Conservation (phyloP, 2,797 vertebrate genomes). For the Holocentrus rufus region DNA sequence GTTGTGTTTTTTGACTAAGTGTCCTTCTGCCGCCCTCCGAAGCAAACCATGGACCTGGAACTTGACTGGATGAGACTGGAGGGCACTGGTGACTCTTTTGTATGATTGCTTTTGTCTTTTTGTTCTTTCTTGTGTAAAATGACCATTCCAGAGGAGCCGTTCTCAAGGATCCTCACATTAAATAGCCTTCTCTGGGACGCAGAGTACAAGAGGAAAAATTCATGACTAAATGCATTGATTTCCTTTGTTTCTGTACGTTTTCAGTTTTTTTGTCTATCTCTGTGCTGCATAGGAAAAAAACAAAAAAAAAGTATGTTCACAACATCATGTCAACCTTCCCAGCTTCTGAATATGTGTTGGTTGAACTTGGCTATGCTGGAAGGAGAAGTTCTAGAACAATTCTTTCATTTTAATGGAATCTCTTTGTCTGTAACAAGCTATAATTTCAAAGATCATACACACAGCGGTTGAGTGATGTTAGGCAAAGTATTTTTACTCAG, state of each 20-base stretch:
- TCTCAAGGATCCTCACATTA: conserved; percentile 22
- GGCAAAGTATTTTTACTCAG: conserved; percentile 10
- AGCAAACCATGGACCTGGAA: conserved; percentile 29
- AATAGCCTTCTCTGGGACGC: conserved; percentile 57
- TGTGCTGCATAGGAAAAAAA: conserved; percentile 44
- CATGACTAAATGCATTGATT: conserved; percentile 56
- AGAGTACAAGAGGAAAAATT: conserved; percentile 50
- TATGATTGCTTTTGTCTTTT: conserved; percentile 47
- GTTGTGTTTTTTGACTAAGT: conserved; percentile 65
- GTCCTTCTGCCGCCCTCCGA: conserved; percentile 69
- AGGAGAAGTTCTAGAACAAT: conserved; percentile 19
- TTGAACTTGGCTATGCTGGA: conserved; percentile 37
- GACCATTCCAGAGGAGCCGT: conserved; percentile 59
- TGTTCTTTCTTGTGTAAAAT: conserved; percentile 58
- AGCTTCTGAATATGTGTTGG: conserved; percentile 46
- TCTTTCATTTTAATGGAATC: conserved; percentile 21
- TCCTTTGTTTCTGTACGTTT: conserved; percentile 42
- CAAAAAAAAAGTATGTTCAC: conserved; percentile 17
- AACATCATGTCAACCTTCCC: conserved; percentile 25
- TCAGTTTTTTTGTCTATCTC: conserved; percentile 1
- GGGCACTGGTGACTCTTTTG: conserved; percentile 42
- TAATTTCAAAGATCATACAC: conserved; percentile 8
- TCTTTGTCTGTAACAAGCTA: conserved; percentile 28
- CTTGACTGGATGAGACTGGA: conserved; percentile 42
- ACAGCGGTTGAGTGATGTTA: conserved; percentile 4